A percentile compares a stretch with the other conserved stretches of the same genome.
Evolutionary conservation across 92 coral and sea anemone genomes (phyloP).

Genomic region (Micromussa lordhowensis): DNA sequence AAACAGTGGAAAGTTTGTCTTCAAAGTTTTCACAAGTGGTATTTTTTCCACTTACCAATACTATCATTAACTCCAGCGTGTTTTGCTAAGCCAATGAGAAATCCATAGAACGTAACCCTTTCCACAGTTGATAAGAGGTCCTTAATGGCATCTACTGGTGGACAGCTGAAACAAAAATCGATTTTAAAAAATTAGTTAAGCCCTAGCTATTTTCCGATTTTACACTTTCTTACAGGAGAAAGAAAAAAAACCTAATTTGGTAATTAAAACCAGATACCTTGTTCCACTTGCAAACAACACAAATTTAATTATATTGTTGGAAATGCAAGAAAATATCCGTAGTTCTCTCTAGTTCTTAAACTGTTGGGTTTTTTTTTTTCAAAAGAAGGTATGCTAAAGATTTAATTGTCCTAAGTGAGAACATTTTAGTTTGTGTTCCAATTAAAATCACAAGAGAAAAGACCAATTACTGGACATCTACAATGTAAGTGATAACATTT

Average conservation of each 20-base stretch:
- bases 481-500: not conserved
- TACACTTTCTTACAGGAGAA: not conserved
- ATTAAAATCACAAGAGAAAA: too few relatives aligned
- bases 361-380: too few relatives aligned
- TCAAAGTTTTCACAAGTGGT: not conserved
- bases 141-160: constrained; percentile 76
- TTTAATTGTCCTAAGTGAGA: too few relatives aligned
- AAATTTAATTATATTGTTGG: too few relatives aligned
- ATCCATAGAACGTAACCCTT: constrained; percentile 95
- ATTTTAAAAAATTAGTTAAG: not conserved
- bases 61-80: constrained; percentile 79
- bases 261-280: too few relatives aligned
- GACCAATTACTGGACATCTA: not conserved
- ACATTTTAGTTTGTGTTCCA: too few relatives aligned
- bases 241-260: too few relatives aligned
- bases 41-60: constrained; percentile 67
- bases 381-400: too few relatives aligned
- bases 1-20: not conserved
- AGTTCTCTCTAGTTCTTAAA: too few relatives aligned
- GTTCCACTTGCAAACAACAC: too few relatives aligned
- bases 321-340: too few relatives aligned
- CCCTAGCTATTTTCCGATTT: not conserved
- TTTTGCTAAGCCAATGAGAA: constrained; percentile 94
- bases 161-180: constrained; percentile 72
- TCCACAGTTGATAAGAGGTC: constrained; percentile 82